A percentile compares a stretch with the other conserved stretches of the same genome.
Evolutionary conservation across 2,888 invertebrate genomes (phyloP).

Genomic region (Sceliomorpha sp.): DNA sequence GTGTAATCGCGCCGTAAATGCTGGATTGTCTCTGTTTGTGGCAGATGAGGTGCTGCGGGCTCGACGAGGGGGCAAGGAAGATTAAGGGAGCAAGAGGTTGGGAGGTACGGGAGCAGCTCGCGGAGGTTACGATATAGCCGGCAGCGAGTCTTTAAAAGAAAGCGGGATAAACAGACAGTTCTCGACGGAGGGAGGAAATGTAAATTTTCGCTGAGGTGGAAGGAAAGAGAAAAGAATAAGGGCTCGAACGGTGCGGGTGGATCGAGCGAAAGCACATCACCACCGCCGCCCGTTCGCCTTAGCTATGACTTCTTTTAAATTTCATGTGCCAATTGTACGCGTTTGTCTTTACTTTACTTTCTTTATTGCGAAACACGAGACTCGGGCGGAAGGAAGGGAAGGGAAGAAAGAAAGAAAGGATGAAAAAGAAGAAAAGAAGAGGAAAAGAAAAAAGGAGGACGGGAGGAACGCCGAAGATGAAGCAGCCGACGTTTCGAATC

Average conservation of each 20-base stretch:
- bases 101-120: constrained; percentile 31
- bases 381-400: not conserved
- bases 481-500: constrained; percentile 24
- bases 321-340: constrained; percentile 79
- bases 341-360: constrained; percentile 68
- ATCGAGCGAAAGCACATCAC: constrained; percentile 65
- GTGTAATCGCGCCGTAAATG: constrained; percentile 78
- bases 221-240: constrained; percentile 78
- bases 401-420: too few relatives aligned
- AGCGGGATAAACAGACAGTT: constrained; percentile 80
- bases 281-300: too few relatives aligned
- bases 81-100: constrained; percentile 26
- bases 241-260: constrained; percentile 75
- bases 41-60: constrained; percentile 60
- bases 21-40: constrained; percentile 73
- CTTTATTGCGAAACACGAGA: constrained; percentile 55
- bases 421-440: constrained; percentile 1
- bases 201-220: constrained; percentile 80
- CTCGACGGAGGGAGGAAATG: constrained; percentile 77
- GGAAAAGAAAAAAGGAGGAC: constrained; percentile 5
- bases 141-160: constrained; percentile 78
- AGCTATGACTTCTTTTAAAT: constrained; percentile 75
- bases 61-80: constrained; percentile 52
- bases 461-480: not conserved
- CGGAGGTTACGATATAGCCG: constrained; percentile 63